A percentile compares a stretch with the other conserved stretches of the same genome.
These are phyloP conservation scores for Rambutsinella grinnellia DNA, from an alignment of 2,888 invertebrate genomes.

Conservation along the genomic window DNA sequence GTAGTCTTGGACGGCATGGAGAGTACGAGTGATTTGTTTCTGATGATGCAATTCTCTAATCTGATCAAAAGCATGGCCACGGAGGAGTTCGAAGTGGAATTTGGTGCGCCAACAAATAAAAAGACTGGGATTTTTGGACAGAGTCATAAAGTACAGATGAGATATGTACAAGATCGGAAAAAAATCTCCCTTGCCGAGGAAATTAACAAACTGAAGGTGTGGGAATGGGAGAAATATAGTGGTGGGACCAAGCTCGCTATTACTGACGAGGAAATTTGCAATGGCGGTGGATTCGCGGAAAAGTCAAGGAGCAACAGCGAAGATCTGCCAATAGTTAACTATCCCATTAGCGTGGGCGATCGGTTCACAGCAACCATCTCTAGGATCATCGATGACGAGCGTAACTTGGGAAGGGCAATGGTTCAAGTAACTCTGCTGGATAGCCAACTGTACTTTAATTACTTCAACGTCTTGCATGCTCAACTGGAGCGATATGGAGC, in stretches of 20 bases:
- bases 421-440: not conserved
- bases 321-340: not conserved
- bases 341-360: not conserved
- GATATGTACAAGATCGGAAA: not conserved
- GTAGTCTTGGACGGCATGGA: not conserved
- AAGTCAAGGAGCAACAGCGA: not conserved
- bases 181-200: not conserved
- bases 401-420: not conserved
- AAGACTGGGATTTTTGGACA: not conserved
- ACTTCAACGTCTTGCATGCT: conserved; percentile 13
- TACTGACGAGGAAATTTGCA: conserved; percentile 30
- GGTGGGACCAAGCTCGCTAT: not conserved
- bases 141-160: not conserved
- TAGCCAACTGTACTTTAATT: not conserved
- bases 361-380: not conserved
- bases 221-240: conserved; percentile 32
- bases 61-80: not conserved
- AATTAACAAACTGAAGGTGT: conserved; percentile 1
- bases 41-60: not conserved
- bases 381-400: not conserved
- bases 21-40: not conserved
- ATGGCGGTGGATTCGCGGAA: not conserved
- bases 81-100: not conserved
- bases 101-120: not conserved
- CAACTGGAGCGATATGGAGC: conserved; percentile 1